Base-by-base conservation (phyloP, 1,140 invertebrate genomes). In the Scaptomyza pallida region DNA sequence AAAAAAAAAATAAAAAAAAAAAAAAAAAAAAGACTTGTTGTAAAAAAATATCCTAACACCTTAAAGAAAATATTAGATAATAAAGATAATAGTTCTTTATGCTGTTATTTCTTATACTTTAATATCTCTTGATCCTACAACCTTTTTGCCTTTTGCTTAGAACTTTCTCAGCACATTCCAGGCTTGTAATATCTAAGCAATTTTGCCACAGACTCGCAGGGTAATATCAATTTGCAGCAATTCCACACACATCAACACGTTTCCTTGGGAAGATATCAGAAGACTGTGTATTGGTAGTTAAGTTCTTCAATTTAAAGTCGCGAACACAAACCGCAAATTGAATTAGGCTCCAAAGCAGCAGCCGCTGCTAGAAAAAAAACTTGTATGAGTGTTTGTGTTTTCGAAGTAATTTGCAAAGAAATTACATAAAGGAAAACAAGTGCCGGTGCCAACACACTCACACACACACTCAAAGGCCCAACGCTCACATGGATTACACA, bases 381-480 rank as follows among this genome's bases (percentile, higher is more conserved):
- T 65, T 67, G 61, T 63, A n/a, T 37, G 33, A 3, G 12, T n/a
- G 33, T 30, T 5, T 37, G 33, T 37, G 33, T 75, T 63, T 47
- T 76, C 76, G 73, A 67, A 80, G 73, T 81, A 74, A 85, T 86
- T 85, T 79, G 80, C 80, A 81, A 86, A 71, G 81, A 86, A 85
- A 85, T 86, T 85, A 81, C 73, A 85, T 86, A 86, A 85, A 75
- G 65, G 77, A 86, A 86, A 86, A 85, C 81, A 85, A 85, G 80
- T 85, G 80, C 82, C 77, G 55, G 44, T 60, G 50, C 68, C 45
- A 55, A 67, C 48, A 67, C 30, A 13, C 55, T 51, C 26, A 70
- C 37, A 48, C 30, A 56, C 23, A 54, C n/a, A 51, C 37, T 17
- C 44, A 61, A 35, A 40, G 48, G 63, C 78, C 60, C 23, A 33